Evolutionary conservation across 2,113 vertebrate species (phyloP).

Genomic region (Paramormyrops kingsleyae): DNA sequence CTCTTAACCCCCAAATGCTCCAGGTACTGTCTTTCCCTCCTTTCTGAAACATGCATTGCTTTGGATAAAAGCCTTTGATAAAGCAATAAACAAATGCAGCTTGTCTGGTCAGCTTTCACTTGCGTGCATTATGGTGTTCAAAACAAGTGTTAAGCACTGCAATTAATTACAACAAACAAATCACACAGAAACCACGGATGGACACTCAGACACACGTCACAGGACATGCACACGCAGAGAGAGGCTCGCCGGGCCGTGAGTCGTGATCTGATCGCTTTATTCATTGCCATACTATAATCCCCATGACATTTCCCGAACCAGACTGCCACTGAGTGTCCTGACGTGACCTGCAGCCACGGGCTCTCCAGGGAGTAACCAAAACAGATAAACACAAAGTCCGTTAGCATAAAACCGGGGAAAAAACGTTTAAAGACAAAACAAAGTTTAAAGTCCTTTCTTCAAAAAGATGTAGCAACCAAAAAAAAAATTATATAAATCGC

Average conservation of each 20-base stretch:
- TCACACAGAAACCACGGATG: background rate
- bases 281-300: slow-evolving; percentile 57
- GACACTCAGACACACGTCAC: background rate
- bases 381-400: slow-evolving; percentile 24
- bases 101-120: background rate
- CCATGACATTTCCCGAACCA: slow-evolving; percentile 41
- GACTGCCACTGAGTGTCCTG: slow-evolving; percentile 47
- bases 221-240: background rate
- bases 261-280: slow-evolving; percentile 64
- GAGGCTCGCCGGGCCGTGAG: slow-evolving; percentile 19
- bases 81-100: background rate
- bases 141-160: background rate
- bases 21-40: background rate
- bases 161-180: background rate
- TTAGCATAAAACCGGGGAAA: slow-evolving; percentile 34
- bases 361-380: slow-evolving; percentile 39
- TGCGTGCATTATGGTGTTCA: background rate
- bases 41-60: background rate
- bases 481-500: background rate
- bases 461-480: slow-evolving; percentile 22
- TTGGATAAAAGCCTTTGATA: background rate
- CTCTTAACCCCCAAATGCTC: background rate
- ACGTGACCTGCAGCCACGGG: slow-evolving; percentile 35
- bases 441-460: slow-evolving; percentile 24
- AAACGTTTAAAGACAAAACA: slow-evolving; percentile 51